Evolutionary conservation across 2,797 vertebrate genomes (phyloP).

Genomic region (Tapera naevia): DNA sequence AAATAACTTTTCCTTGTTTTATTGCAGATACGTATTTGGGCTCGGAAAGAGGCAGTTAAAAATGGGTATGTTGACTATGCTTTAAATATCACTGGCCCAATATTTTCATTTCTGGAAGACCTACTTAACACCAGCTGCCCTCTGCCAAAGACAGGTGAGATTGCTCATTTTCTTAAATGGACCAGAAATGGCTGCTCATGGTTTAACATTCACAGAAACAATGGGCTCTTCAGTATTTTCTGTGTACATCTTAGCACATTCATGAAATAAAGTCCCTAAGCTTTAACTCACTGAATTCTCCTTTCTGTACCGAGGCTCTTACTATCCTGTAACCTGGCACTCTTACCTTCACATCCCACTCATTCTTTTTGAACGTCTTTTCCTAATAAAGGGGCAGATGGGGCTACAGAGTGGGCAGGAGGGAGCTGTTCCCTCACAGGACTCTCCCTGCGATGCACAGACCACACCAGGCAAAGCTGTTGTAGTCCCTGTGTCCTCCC

Average conservation of each 20-base stretch:
- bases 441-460: neutral
- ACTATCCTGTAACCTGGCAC: neutral
- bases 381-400: neutral
- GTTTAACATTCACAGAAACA: neutral
- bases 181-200: neutral
- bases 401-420: neutral
- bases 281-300: neutral
- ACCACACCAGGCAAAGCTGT: neutral
- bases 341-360: neutral
- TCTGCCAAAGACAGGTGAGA: slow-evolving; percentile 80
- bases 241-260: neutral
- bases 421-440: accelerated
- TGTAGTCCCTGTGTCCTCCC: accelerated
- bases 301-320: neutral
- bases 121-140: slow-evolving; percentile 78
- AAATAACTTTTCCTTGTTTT: too few relatives aligned
- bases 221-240: neutral
- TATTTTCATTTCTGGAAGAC: slow-evolving; percentile 79
- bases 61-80: too few relatives aligned
- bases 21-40: too few relatives aligned
- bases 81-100: too few relatives aligned
- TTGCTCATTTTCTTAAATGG: neutral
- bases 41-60: too few relatives aligned
- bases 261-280: neutral
- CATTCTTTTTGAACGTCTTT: neutral